Percentiles rank a stretch among this genome's conserved stretches.
Evolutionary conservation across 2,888 invertebrate species (phyloP).

Genomic region (Parnassius apollo): DNA sequence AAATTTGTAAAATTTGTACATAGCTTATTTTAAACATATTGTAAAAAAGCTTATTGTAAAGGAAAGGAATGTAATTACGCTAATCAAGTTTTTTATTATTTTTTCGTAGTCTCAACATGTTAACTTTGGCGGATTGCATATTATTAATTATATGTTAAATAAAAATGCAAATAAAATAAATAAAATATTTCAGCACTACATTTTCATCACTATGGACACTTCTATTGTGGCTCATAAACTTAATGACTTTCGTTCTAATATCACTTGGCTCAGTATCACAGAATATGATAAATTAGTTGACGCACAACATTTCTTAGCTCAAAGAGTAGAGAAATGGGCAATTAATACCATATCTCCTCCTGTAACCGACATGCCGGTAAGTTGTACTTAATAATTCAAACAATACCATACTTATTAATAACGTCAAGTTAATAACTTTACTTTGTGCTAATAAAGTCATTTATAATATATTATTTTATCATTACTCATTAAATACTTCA

Average conservation of each 20-base stretch:
- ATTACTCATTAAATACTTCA: neutral
- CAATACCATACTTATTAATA: too few relatives aligned
- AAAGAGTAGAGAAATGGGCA: slow-evolving; percentile 62
- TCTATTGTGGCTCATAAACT: slow-evolving; percentile 54
- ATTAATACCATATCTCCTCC: slow-evolving; percentile 40
- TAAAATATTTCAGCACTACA: slow-evolving; percentile 56
- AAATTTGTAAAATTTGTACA: too few relatives aligned
- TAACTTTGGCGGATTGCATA: neutral
- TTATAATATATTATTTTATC: neutral
- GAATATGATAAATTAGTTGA: slow-evolving; percentile 56
- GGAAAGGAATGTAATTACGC: too few relatives aligned
- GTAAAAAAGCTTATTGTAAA: too few relatives aligned
- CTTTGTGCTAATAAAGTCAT: too few relatives aligned
- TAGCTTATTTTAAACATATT: too few relatives aligned
- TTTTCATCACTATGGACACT: slow-evolving; percentile 61
- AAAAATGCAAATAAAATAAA: neutral
- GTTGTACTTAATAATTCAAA: neutral
- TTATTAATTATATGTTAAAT: neutral
- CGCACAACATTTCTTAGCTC: slow-evolving; percentile 51
- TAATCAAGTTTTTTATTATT: too few relatives aligned
- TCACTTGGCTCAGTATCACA: slow-evolving; percentile 67
- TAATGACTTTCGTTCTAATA: slow-evolving; percentile 51
- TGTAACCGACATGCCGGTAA: slow-evolving; percentile 57
- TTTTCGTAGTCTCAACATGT: too few relatives aligned
- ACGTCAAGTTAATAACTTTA: too few relatives aligned